Base-by-base conservation (phyloP, 64 coral and sea anemone genomes). In the Actinia tenebrosa region DNA sequence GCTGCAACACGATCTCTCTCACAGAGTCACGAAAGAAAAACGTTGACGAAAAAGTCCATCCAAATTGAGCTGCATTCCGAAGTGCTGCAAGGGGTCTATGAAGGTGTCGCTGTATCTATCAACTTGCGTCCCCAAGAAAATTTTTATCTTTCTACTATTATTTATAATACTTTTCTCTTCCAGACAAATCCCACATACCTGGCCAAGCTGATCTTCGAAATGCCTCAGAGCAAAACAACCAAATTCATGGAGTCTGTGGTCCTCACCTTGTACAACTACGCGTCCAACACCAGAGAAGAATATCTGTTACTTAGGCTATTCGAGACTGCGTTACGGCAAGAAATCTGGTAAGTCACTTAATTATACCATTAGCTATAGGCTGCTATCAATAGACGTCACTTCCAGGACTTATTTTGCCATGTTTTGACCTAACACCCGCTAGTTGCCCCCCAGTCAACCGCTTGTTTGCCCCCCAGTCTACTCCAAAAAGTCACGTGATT, bases 231-330 rank as follows among this genome's bases (percentile, higher is more conserved):
- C 89, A 92, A 84, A 91, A 92, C 94, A 19, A 99, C 97, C 46
- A 99, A 99, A 46, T 99, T 99, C 75, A 99, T 99, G 97, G 97
- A 99, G 56, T 99, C 97, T 61, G 97, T 99, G 1, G 87, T 95
- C 14, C 80, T 99, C n/a, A 99, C 97, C 13, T 87, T 99, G 86
- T 99, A 99, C 77, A 99, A 93, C 59, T 99, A 99, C 59, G 97
- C 97, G 43, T 93, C 97, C 3, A 99, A 99, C 64, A 53, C 97
- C 10, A 84, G 97, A 2, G 97, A 99, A 61, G 97, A 99, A 75
- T 99, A 99, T 44, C 53, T 99, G 8, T 86, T 99, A 61, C 88
- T 95, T 43, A 95, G 95, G 60, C 84, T 99, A 19, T 99, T 99
- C 84, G 97, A 99, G 60, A 99, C 97, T 14, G 97, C 97, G 4